These are phyloP conservation scores for Callionymus lyra DNA, from an alignment of 2,113 vertebrate genomes.

Conservation along the genomic window DNA sequence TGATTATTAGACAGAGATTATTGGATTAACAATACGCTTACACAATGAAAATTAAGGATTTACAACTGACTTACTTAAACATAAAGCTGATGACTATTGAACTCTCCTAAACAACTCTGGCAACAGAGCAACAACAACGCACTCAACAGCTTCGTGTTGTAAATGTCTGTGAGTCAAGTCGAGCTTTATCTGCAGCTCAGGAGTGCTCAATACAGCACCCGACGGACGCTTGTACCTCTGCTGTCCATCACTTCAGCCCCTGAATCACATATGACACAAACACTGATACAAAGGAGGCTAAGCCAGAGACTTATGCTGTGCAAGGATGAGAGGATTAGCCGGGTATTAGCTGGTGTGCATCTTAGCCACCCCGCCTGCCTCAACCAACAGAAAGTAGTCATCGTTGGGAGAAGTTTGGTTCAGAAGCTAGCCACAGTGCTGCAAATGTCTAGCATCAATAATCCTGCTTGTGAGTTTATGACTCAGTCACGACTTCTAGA, in stretches of 20 bases:
- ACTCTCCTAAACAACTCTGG: conserved; percentile 35
- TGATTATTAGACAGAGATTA: conserved; percentile 4
- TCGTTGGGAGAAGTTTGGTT: conserved; percentile 9
- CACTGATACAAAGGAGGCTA: conserved; percentile 26
- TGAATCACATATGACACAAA: conserved; percentile 28
- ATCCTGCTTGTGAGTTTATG: conserved; percentile 24
- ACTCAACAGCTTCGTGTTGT: conserved; percentile 34
- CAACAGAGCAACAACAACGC: conserved; percentile 26
- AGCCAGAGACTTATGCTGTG: conserved; percentile 27
- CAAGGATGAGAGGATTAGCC: conserved; percentile 32
- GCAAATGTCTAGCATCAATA: neutral
- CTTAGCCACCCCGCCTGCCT: conserved; percentile 42
- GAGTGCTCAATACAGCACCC: conserved; percentile 25
- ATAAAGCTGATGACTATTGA: too few species aligned
- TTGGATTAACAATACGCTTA: neutral
- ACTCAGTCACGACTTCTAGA: conserved; percentile 29
- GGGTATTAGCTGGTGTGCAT: conserved; percentile 47
- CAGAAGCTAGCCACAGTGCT: too few species aligned
- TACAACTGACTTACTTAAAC: too few species aligned
- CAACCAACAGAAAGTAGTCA: conserved; percentile 17
- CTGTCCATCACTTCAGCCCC: conserved; percentile 28
- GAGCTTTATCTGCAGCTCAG: conserved; percentile 46
- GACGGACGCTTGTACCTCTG: conserved; percentile 19
- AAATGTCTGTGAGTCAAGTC: conserved; percentile 15
- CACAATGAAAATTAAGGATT: neutral